A percentile compares a stretch with the other conserved stretches of the same genome.
Conservation (phyloP, 2,888 invertebrate species). For the Zaprionus obscuricornis region DNA sequence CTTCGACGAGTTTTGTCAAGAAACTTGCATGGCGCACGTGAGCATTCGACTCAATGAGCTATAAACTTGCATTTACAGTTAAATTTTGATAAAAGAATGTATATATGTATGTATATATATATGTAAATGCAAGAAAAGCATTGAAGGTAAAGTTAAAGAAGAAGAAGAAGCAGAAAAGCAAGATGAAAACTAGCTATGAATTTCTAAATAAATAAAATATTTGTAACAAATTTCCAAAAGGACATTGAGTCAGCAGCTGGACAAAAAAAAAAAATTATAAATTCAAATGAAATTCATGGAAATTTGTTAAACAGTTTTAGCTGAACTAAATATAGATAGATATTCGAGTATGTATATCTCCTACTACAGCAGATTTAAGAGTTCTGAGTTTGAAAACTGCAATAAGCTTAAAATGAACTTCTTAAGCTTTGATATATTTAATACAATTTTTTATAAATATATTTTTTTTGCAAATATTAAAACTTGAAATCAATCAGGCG, state of each 20-base stretch:
- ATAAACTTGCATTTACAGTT: conserved; percentile 40
- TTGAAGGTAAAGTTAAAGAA: conserved; percentile 20
- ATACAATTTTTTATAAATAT: no score
- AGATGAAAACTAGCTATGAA: conserved; percentile 28
- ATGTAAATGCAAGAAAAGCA: conserved; percentile 15
- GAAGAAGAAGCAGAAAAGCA: not conserved
- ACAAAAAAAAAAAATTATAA: conserved; percentile 57
- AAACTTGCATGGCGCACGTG: conserved; percentile 28
- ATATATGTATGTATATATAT: conserved; percentile 24
- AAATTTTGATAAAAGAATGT: conserved; percentile 31
- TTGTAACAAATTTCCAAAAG: not conserved
- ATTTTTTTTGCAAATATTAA: no score
- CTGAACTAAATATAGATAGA: no score
- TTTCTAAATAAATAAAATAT: not conserved
- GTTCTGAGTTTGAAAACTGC: no score
- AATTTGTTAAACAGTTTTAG: conserved; percentile 52
- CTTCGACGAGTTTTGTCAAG: conserved; percentile 18
- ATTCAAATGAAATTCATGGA: conserved; percentile 69
- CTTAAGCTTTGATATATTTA: no score
- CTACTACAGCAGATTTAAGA: no score
- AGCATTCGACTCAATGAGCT: conserved; percentile 39
- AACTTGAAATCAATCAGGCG: no score
- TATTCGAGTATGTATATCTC: no score
- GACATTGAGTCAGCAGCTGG: conserved; percentile 3
- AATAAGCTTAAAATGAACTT: no score